Evolutionary conservation across 1,140 invertebrate genomes (phyloP).

Genomic region (Dermatophagoides farinae): DNA sequence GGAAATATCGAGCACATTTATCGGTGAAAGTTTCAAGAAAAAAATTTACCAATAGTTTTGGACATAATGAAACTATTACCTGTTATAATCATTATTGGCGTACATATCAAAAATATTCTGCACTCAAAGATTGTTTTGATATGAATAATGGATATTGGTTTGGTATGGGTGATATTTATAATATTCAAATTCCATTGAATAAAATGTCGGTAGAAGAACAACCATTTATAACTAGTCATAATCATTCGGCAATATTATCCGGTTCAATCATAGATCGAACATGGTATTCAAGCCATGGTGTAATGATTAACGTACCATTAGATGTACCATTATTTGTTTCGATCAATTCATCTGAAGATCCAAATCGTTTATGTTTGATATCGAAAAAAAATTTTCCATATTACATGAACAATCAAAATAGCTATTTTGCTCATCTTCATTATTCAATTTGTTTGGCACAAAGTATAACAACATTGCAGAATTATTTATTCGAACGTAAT

Average conservation of each 20-base stretch:
- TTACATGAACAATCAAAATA: slow-evolving; percentile 45
- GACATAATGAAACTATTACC: slow-evolving; percentile 15
- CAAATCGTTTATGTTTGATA: slow-evolving; percentile 45
- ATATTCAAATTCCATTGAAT: slow-evolving; percentile 55
- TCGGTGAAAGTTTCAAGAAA: slow-evolving; percentile 12
- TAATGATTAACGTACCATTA: slow-evolving; percentile 50
- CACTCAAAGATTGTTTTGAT: slow-evolving; percentile 60
- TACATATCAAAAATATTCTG: slow-evolving; percentile 32
- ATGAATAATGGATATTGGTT: slow-evolving; percentile 34
- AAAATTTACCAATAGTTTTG: slow-evolving; percentile 1
- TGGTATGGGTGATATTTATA: slow-evolving; percentile 52
- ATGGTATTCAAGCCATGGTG: slow-evolving; percentile 61
- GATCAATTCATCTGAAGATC: slow-evolving; percentile 20
- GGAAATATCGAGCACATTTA: slow-evolving; percentile 20
- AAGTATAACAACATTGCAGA: slow-evolving; percentile 53
- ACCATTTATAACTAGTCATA: slow-evolving; percentile 57
- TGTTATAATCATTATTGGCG: slow-evolving; percentile 68
- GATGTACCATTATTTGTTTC: slow-evolving; percentile 49
- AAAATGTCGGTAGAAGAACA: slow-evolving; percentile 43
- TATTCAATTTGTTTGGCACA: slow-evolving; percentile 62
- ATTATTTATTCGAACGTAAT: slow-evolving; percentile 38
- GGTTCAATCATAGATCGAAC: slow-evolving; percentile 57
- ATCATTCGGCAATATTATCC: slow-evolving; percentile 29
- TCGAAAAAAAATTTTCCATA: slow-evolving; percentile 42
- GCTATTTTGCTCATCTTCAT: slow-evolving; percentile 42